Percentiles rank a stretch among this genome's conserved stretches.
These are phyloP conservation scores for Iselma pallidipennis DNA, from an alignment of 2,888 invertebrate species.

Conservation along the genomic window DNA sequence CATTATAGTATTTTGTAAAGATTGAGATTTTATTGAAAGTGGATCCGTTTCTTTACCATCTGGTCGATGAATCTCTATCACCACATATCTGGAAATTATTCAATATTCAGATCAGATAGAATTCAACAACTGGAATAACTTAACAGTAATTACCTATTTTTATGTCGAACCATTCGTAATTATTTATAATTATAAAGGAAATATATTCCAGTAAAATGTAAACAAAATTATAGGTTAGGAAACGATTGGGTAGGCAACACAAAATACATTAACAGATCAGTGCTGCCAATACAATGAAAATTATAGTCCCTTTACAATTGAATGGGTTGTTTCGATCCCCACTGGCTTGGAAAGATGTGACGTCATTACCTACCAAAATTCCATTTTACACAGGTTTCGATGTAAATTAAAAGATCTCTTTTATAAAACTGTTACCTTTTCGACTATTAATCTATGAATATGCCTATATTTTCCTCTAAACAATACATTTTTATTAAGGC, in stretches of 20 bases:
- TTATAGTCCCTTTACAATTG: too few species aligned
- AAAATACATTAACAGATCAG: too few species aligned
- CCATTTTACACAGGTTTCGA: neutral
- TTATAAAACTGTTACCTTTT: neutral
- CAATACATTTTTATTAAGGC: too few species aligned
- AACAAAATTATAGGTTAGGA: neutral
- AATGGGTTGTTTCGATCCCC: too few species aligned
- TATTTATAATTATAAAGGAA: neutral
- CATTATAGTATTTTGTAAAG: constrained; percentile 63
- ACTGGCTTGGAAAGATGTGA: too few species aligned
- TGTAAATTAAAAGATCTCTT: too few species aligned
- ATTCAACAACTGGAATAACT: too few species aligned
- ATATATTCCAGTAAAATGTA: neutral
- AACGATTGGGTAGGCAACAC: neutral
- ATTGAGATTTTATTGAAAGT: constrained; percentile 58
- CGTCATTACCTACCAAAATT: too few species aligned
- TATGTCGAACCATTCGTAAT: constrained; percentile 48
- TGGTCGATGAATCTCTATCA: constrained; percentile 65
- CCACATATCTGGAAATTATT: constrained; percentile 64
- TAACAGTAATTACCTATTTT: constrained; percentile 44
- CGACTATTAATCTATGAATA: too few species aligned
- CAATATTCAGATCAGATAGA: constrained; percentile 10
- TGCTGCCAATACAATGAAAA: too few species aligned
- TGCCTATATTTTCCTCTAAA: too few species aligned
- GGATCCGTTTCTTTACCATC: constrained; percentile 58